Evolutionary conservation across 2,797 vertebrate genomes (phyloP).

Genomic region (Tenualosa thibaudeaui): DNA sequence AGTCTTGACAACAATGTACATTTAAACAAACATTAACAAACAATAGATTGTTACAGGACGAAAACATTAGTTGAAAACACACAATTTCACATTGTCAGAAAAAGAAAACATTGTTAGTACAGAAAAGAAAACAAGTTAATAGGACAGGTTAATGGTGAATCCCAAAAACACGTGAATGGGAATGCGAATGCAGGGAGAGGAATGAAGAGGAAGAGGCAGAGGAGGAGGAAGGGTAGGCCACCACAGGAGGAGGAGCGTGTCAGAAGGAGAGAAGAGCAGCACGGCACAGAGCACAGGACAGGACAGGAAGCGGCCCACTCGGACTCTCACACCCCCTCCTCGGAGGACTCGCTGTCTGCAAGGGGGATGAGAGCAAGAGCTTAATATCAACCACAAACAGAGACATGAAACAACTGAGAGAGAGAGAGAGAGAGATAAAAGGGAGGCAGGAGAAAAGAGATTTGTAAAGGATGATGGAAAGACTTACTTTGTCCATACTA

Average conservation of each 20-base stretch:
- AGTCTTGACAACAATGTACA: not conserved
- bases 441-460: not conserved
- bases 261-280: constrained; percentile 36
- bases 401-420: not conserved
- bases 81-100: not conserved
- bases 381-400: constrained; percentile 33
- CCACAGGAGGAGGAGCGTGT: constrained; percentile 27
- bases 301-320: constrained; percentile 26
- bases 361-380: constrained; percentile 32
- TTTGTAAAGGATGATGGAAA: not conserved
- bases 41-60: not conserved
- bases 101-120: not conserved
- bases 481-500: not conserved
- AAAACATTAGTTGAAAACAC: not conserved
- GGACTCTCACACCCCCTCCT: constrained; percentile 38
- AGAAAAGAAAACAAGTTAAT: not conserved
- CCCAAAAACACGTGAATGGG: not conserved
- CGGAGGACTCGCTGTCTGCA: constrained; percentile 36
- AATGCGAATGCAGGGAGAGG: not conserved
- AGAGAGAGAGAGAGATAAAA: not conserved
- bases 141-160: not conserved
- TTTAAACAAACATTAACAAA: not conserved
- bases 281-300: constrained; percentile 33
- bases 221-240: constrained; percentile 28
- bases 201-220: constrained; percentile 22